phyloP scores from a whole-genome alignment of 2,797 vertebrate species.

The Fringilla coelebs region DNA sequence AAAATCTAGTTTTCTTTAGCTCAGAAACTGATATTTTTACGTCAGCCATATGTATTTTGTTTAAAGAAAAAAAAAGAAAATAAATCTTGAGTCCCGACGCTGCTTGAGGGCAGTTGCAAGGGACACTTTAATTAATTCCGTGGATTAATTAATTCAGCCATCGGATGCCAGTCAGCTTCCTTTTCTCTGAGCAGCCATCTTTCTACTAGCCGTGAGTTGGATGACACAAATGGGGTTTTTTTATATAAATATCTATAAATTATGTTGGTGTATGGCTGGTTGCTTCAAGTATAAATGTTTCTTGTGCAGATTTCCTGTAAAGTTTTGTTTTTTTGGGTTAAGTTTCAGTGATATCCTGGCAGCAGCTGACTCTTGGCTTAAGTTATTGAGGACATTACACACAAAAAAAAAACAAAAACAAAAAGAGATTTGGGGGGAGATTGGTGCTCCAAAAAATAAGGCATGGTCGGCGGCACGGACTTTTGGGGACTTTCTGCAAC shows the following conservation, averaged over 20 bases:
- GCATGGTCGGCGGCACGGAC: slow-evolving; percentile 29
- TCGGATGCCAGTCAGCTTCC: slow-evolving; percentile 67
- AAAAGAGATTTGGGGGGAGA: not conserved
- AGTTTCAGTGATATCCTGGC: slow-evolving; percentile 74
- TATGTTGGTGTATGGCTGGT: slow-evolving; percentile 74
- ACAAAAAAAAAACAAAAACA: not conserved
- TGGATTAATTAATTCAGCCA: slow-evolving; percentile 24
- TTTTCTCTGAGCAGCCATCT: slow-evolving; percentile 78
- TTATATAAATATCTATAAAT: slow-evolving; percentile 71
- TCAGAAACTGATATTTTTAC: slow-evolving; percentile 76
- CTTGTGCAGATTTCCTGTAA: slow-evolving; percentile 78
- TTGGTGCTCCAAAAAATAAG: slow-evolving; percentile 64
- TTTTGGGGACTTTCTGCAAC: slow-evolving; percentile 48
- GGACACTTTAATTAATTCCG: slow-evolving; percentile 53
- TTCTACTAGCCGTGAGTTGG: slow-evolving; percentile 70
- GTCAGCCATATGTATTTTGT: slow-evolving; percentile 80
- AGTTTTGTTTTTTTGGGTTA: slow-evolving; percentile 58
- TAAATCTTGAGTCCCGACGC: slow-evolving; percentile 24
- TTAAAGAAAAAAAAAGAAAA: slow-evolving; percentile 67
- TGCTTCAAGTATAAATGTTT: slow-evolving; percentile 78
- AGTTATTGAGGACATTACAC: slow-evolving; percentile 66
- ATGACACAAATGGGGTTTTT: slow-evolving; percentile 63
- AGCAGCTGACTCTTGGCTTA: slow-evolving; percentile 65
- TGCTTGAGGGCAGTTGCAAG: slow-evolving; percentile 20
- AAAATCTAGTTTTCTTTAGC: slow-evolving; percentile 77